Percentiles rank a stretch among this genome's conserved stretches.
Evolutionary conservation across 1,140 invertebrate genomes (phyloP).

Genomic region (Tetragonula clypearis): DNA sequence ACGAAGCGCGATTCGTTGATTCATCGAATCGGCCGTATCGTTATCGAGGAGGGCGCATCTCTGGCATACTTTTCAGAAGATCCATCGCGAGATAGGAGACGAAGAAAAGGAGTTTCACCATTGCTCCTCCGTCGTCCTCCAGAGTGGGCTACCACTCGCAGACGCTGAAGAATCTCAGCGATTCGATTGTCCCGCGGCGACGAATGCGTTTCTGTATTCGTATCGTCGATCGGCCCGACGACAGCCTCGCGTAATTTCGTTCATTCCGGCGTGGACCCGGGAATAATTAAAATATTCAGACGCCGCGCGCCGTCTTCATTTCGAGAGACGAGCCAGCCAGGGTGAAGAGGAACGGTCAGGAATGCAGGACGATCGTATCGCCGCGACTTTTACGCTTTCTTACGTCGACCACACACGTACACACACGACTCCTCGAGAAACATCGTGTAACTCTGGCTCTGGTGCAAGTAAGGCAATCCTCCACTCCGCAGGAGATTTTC

Average conservation of each 20-base stretch:
- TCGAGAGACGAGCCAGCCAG: background rate
- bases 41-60: conserved; percentile 36
- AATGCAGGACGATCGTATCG: conserved; percentile 70
- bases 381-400: conserved; percentile 70
- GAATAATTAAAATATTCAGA: conserved; percentile 70
- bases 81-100: background rate
- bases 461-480: conserved; percentile 56
- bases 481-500: conserved; percentile 1
- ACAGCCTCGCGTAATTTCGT: conserved; percentile 41
- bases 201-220: conserved; percentile 2
- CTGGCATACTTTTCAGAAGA: conserved; percentile 37
- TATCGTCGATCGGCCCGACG: conserved; percentile 26
- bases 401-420: conserved; percentile 66
- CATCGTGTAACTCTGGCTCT: conserved; percentile 37
- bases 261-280: background rate
- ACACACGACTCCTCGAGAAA: conserved; percentile 29
- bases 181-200: conserved; percentile 57
- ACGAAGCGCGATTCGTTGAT: background rate
- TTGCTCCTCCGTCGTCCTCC: background rate
- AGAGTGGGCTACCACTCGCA: background rate
- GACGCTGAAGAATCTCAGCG: conserved; percentile 39
- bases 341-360: conserved; percentile 62
- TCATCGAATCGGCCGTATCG: conserved; percentile 23
- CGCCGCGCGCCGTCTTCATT: conserved; percentile 28
- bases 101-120: background rate